Base-by-base conservation (phyloP, 64 coral and sea anemone genomes). In the Dendronephthya gigantea region DNA sequence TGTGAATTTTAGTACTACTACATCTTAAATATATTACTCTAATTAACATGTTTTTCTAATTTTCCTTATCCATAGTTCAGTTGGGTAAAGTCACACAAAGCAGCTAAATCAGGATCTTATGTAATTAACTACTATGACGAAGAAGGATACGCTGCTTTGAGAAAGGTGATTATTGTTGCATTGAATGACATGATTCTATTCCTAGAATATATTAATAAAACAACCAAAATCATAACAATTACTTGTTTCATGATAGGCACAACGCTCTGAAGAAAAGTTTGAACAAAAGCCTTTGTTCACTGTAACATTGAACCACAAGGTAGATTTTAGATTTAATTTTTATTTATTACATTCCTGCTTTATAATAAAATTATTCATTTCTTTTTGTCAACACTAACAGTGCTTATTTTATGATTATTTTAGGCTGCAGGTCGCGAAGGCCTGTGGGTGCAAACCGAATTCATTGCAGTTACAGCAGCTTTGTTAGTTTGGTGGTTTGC, bases 401-500 rank as follows among this genome's bases (percentile, higher is more conserved):
- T 39, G 36, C 12, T 23, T 35, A 8, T 39, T 15, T 48, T 25
- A 35, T 27, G 83, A 39, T 17, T 29, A 17, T 83, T 23, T 35
- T 68, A 96, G 94, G 91, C 89, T 83, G 94, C 94, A 40, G 91
- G 94, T 51, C 91, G 92, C 69, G 94, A 97, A 82, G 94, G 94
- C 86, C 82, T 97, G 1, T 97, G 92, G 88, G 94, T 97, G 14
- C 94, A 97, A 68, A 97, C 94, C n/a, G 94, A 97, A 79, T 97
- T 97, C 33, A 88, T 97, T 82, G 94, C 94, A 1, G 94, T 97
- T 14, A 89, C 93, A n/a, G 91, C 91, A n/a, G 94, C 94, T 48
- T 90, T 97, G 37, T 87, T 97, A 29, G 93, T 97, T 49, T 97
- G 94, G 94, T 97, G 94, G 94, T 90, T 92, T 84, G 94, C 94